Evolutionary conservation across 2,797 vertebrate species (phyloP).

Genomic region (Holocentrus rufus): DNA sequence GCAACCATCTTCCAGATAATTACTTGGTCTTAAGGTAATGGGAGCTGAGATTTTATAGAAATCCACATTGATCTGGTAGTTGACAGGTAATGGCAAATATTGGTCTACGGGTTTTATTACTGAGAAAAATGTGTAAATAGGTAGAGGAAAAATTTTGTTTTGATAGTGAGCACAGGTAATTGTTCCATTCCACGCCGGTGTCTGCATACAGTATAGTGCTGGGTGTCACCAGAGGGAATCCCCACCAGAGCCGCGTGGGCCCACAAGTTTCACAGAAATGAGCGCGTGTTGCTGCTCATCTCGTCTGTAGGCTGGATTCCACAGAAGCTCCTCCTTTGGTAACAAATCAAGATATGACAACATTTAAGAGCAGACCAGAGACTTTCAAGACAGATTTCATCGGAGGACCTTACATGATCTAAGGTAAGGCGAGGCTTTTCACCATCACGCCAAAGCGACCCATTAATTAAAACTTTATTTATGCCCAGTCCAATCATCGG

Average conservation of each 20-base stretch:
- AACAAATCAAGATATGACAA: conserved; percentile 59
- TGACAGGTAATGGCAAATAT: background rate
- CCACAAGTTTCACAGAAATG: conserved; percentile 74
- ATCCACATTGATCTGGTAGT: background rate
- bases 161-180: conserved; percentile 34
- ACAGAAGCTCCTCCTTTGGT: conserved; percentile 72
- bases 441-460: background rate
- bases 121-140: background rate
- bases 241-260: conserved; percentile 68
- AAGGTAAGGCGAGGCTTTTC: conserved; percentile 63
- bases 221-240: conserved; percentile 78
- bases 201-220: conserved; percentile 23
- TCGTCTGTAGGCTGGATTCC: conserved; percentile 29
- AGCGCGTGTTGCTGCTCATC: conserved; percentile 39
- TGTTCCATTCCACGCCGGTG: conserved; percentile 69
- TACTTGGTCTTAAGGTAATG: too few species aligned
- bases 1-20: background rate
- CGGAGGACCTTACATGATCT: conserved; percentile 47
- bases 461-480: too few species aligned
- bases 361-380: conserved; percentile 67
- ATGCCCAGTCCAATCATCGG: too few species aligned
- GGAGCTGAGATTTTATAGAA: background rate
- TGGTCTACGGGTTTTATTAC: background rate
- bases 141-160: conserved; percentile 12
- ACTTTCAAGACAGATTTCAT: conserved; percentile 56